Conservation (phyloP, 2,888 invertebrate genomes). For the Chirona hameri region DNA sequence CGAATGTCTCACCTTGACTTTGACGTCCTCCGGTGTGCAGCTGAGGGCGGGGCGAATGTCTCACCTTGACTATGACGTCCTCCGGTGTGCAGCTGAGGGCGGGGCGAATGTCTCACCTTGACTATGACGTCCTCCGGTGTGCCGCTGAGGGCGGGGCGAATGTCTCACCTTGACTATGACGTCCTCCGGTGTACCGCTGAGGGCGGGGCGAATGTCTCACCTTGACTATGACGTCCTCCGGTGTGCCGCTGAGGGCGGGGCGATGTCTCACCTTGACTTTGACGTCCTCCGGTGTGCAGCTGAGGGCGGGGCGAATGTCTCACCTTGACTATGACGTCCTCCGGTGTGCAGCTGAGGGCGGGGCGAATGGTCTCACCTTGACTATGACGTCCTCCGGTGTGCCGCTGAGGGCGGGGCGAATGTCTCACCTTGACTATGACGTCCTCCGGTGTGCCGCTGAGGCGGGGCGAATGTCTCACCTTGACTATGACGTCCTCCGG, state of each 20-base stretch:
- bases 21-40: slow-evolving; percentile 55
- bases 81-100: not conserved
- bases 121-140: slow-evolving; percentile 60
- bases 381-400: no score
- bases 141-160: slow-evolving; percentile 37
- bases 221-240: slow-evolving; percentile 64
- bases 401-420: not conserved
- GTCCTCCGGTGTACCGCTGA: no score
- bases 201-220: slow-evolving; percentile 46
- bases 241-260: slow-evolving; percentile 37
- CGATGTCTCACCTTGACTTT: no score
- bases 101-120: slow-evolving; percentile 53
- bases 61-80: no score
- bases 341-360: slow-evolving; percentile 37
- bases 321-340: slow-evolving; percentile 68
- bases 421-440: slow-evolving; percentile 62
- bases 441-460: slow-evolving; percentile 50
- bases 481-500: no score
- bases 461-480: no score
- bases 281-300: no score
- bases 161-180: no score
- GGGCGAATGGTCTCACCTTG: no score
- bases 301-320: slow-evolving; percentile 8
- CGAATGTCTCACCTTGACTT: slow-evolving; percentile 57
- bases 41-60: no score